A percentile compares a stretch with the other conserved stretches of the same genome.
Conservation (phyloP, 2,888 invertebrate genomes). For the Colletes collaris region DNA sequence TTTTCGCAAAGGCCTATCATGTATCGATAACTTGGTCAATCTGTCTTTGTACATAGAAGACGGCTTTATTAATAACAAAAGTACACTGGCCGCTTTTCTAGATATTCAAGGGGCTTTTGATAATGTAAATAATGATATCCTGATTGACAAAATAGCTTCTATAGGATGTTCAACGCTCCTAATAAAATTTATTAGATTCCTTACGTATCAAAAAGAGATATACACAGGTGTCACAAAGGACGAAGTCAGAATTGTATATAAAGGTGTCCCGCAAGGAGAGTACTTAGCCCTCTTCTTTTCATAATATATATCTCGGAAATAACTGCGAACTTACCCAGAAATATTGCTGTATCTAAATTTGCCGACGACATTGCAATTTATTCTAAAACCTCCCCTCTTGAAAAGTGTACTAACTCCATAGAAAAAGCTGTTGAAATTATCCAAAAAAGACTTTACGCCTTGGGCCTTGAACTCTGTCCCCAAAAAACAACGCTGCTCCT, state of each 20-base stretch:
- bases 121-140: neutral
- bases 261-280: slow-evolving; percentile 30
- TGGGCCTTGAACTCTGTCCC: neutral
- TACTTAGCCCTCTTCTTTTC: slow-evolving; percentile 24
- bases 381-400: neutral
- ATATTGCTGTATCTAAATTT: neutral
- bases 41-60: neutral
- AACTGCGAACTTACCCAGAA: neutral
- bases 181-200: slow-evolving; percentile 11
- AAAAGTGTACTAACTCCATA: neutral
- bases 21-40: neutral
- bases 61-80: neutral
- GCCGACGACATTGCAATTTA: slow-evolving; percentile 3
- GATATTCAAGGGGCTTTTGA: neutral
- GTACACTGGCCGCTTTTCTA: neutral
- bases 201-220: neutral
- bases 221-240: neutral
- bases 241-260: neutral
- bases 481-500: slow-evolving; percentile 15
- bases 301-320: neutral
- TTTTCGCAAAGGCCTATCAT: neutral
- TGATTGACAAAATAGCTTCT: slow-evolving; percentile 5
- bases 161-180: neutral
- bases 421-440: neutral
- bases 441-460: neutral